A percentile compares a stretch with the other conserved stretches of the same genome.
Evolutionary conservation across 2,113 vertebrate genomes (phyloP).

Genomic region (Oxygymnocypris stewartii): DNA sequence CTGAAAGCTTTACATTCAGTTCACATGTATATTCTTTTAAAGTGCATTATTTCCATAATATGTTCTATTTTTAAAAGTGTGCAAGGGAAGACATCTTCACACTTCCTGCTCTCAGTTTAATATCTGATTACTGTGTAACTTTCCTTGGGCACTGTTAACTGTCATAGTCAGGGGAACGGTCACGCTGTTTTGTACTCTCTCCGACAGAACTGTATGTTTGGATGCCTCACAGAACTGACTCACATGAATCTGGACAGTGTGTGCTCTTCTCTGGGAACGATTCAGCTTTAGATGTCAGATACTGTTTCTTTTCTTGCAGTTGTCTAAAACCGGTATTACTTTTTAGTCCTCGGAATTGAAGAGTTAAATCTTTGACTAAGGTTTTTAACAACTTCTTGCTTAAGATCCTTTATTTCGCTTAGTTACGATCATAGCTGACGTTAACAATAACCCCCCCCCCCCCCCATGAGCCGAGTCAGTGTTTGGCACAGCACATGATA

Average conservation of each 20-base stretch:
- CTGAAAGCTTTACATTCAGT: too few species aligned
- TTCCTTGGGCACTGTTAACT: conserved; percentile 19
- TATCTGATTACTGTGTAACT: conserved; percentile 46
- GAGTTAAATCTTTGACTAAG: not conserved
- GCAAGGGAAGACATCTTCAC: not conserved
- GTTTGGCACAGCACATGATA: not conserved
- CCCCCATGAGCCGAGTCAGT: not conserved
- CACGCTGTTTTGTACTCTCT: conserved; percentile 28
- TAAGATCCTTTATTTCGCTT: not conserved
- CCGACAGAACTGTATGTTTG: conserved; percentile 6
- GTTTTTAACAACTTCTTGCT: not conserved
- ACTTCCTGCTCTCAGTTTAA: conserved; percentile 6
- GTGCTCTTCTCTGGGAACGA: not conserved
- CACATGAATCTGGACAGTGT: not conserved
- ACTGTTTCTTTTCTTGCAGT: not conserved
- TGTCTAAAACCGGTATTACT: too few species aligned
- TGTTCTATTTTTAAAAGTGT: not conserved
- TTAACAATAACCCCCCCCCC: not conserved
- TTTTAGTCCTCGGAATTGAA: too few species aligned
- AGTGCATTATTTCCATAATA: too few species aligned
- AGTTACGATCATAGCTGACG: not conserved
- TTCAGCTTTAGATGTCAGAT: not conserved
- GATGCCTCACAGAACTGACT: conserved; percentile 20
- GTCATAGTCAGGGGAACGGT: conserved; percentile 27
- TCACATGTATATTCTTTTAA: too few species aligned